Percentiles rank a stretch among this genome's conserved stretches.
Conservation (phyloP, 2,797 vertebrate species). For the Arctocebus calabarensis region DNA sequence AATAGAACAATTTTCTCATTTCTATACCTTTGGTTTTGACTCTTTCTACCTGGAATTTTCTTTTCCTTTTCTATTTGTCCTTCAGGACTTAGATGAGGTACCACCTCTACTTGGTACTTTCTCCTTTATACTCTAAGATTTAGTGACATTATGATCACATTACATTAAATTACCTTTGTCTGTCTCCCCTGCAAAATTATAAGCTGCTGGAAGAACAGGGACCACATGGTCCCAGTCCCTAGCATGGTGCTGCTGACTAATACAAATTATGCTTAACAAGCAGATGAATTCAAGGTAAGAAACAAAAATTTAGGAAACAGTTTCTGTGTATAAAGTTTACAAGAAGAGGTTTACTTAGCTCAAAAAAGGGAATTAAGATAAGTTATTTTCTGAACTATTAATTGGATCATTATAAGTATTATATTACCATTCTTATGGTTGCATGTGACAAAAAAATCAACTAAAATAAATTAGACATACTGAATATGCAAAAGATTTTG, state of each 20-base stretch:
- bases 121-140: not conserved
- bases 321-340: slow-evolving; percentile 26
- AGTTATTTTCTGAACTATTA: slow-evolving; percentile 31
- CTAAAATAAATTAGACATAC: not conserved
- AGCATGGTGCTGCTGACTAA: not conserved
- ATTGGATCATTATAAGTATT: not conserved
- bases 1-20: not conserved
- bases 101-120: not conserved
- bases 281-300: not conserved
- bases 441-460: slow-evolving; percentile 10
- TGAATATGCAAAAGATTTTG: not conserved
- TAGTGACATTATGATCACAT: not conserved
- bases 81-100: not conserved
- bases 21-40: not conserved
- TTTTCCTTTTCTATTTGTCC: not conserved
- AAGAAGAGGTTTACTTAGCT: not conserved
- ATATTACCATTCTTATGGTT: not conserved
- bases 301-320: slow-evolving; percentile 35
- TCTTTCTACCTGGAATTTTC: slow-evolving; percentile 10
- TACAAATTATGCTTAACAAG: not conserved
- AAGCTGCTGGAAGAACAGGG: not conserved
- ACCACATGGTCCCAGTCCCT: not conserved
- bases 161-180: not conserved
- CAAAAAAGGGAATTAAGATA: not conserved
- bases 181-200: not conserved